Evolutionary conservation across 2,113 vertebrate genomes (phyloP).

Genomic region (Nothobranchius kuhntae): DNA sequence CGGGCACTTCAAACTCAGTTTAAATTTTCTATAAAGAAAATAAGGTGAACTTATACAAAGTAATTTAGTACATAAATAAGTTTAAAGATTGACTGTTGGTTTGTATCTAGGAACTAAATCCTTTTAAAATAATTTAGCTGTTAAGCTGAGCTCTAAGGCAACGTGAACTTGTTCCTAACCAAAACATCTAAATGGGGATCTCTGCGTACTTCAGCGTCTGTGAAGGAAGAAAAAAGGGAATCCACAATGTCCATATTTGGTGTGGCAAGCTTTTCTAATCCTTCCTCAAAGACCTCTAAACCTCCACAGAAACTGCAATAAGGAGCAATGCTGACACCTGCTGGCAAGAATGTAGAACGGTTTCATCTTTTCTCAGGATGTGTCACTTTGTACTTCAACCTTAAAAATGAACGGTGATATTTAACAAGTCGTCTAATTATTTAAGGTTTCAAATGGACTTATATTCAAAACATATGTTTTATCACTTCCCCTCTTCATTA

Average conservation of each 20-base stretch:
- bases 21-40: constrained; percentile 1
- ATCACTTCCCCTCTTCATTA: no score
- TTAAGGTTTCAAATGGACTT: no score
- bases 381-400: not conserved
- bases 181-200: constrained; percentile 42
- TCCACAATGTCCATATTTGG: constrained; percentile 79
- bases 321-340: constrained; percentile 71
- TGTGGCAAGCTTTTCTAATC: constrained; percentile 48
- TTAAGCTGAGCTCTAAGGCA: constrained; percentile 2
- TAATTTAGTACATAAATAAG: no score
- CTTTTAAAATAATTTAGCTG: not conserved
- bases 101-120: not conserved
- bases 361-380: not conserved
- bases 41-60: no score
- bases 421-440: no score
- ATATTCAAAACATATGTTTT: no score
- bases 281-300: constrained; percentile 45
- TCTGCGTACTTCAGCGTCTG: constrained; percentile 57
- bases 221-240: constrained; percentile 47
- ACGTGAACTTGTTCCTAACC: constrained; percentile 17
- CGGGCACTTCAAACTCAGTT: constrained; percentile 28
- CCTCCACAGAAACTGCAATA: constrained; percentile 24
- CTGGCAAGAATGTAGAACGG: constrained; percentile 69
- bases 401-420: no score
- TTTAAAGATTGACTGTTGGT: no score